phyloP scores from a whole-genome alignment of 2,888 invertebrate genomes.

The Drosophila koepferae region DNA sequence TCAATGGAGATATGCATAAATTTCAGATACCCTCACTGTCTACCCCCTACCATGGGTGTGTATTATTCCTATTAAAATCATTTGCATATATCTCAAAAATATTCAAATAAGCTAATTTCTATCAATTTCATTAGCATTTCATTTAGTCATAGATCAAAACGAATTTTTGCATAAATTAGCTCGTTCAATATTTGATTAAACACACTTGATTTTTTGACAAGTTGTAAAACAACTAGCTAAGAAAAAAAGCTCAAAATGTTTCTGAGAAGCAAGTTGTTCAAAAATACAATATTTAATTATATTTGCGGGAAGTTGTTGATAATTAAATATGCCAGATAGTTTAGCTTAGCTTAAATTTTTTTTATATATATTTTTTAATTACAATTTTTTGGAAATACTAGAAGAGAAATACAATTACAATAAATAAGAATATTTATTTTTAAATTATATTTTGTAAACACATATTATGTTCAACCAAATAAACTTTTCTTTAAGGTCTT shows the following conservation, averaged over 20 bases:
- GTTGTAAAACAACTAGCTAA: neutral
- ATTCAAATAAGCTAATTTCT: conserved; percentile 22
- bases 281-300: neutral
- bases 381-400: too few species aligned
- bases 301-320: neutral
- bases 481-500: too few species aligned
- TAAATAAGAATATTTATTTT: too few species aligned
- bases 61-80: conserved; percentile 15
- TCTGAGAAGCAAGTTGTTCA: neutral
- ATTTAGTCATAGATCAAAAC: conserved; percentile 8
- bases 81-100: conserved; percentile 37
- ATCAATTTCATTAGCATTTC: conserved; percentile 38
- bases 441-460: too few species aligned
- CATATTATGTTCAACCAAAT: too few species aligned
- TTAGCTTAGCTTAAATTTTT: neutral
- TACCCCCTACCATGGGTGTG: too few species aligned
- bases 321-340: neutral
- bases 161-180: conserved; percentile 41
- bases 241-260: neutral
- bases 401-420: too few species aligned
- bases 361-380: neutral
- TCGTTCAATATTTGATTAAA: conserved; percentile 19
- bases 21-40: conserved; percentile 5
- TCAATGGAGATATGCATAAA: conserved; percentile 42
- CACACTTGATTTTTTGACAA: neutral